phyloP scores from a whole-genome alignment of 2,888 invertebrate genomes.

The Aromia moschata region DNA sequence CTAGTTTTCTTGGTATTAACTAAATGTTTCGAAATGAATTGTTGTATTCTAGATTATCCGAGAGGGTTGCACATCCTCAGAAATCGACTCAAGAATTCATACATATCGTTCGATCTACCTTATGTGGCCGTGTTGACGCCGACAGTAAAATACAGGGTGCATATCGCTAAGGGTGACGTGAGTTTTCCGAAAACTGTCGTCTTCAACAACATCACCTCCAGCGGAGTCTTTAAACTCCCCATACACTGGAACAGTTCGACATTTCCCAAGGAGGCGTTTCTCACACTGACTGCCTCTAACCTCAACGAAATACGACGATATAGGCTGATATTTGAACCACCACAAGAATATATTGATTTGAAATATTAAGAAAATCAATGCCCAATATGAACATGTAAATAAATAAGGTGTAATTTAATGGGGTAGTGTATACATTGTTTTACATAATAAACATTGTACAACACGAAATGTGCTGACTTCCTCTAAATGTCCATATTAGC shows the following conservation, averaged over 20 bases:
- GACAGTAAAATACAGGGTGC: background rate
- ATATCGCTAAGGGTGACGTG: background rate
- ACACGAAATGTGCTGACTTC: too few relatives aligned
- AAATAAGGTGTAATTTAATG: too few relatives aligned
- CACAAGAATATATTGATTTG: background rate
- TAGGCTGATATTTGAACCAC: background rate
- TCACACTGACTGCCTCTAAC: background rate
- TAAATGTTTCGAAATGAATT: background rate
- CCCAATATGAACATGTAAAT: too few relatives aligned
- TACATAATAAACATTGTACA: too few relatives aligned
- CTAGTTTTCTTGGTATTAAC: too few relatives aligned
- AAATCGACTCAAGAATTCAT: background rate
- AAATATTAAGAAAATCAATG: too few relatives aligned
- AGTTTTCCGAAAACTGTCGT: background rate
- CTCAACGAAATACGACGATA: constrained; percentile 1
- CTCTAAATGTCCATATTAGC: too few relatives aligned
- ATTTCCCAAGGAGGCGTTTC: background rate
- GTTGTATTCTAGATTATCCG: background rate
- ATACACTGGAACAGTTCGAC: background rate
- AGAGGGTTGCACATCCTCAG: background rate
- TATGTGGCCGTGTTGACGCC: background rate
- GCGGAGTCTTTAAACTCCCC: background rate
- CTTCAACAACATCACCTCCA: background rate
- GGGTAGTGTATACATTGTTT: too few relatives aligned
- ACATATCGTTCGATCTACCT: background rate